Evolutionary conservation across 1,140 invertebrate species (phyloP), one percentile per base, ranked within the genome.

Genomic region (Drosophila gunungcola): DNA sequence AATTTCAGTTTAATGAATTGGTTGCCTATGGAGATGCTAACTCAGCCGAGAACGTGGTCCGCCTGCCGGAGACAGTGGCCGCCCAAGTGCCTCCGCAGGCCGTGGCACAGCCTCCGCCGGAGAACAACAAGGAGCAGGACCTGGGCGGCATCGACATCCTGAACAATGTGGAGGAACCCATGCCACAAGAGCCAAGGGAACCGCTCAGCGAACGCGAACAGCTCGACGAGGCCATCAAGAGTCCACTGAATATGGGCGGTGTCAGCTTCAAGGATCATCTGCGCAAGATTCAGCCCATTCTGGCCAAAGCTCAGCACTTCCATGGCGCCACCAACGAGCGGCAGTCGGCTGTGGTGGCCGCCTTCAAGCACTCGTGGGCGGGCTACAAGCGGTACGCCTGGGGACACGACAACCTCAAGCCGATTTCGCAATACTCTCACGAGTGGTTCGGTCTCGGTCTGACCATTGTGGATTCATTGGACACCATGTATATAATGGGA

Each of bases 341-440:
- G 12, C 97, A 98, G 92, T 93, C 93, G 79, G 96, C 96, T 7
- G 95, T 99, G 13, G 95, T 98, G 1, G 94, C 95, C 25, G 97
- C 97, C 16, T 97, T 98, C 79, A 95, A 95, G 81, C 97, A 98
- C 93, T 98, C 98, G 0, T 99, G 98, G 98, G 94, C 94, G 63
- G 97, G 97, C 0, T 99, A 99, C 91, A 97, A 96, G 90, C 95
- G 96, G 69, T 97, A 95, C 93, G 98, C 98, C 4, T 99, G 98
- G 98, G 98, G 98, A 5, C 96, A 98, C 84, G 98, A 99, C 92
- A 97, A 98, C 88, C 93, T 99, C 3, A 97, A 97, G 86, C 98
- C 98, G 0, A 95, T 99, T 41, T 96, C 97, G 3, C 95, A 95
- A 68, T 93, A 94, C 62, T 95, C 95, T 61, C 95, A 95, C 57